Evolutionary conservation across 2,888 invertebrate genomes (phyloP).

Genomic region (Pseudococcus longispinus): DNA sequence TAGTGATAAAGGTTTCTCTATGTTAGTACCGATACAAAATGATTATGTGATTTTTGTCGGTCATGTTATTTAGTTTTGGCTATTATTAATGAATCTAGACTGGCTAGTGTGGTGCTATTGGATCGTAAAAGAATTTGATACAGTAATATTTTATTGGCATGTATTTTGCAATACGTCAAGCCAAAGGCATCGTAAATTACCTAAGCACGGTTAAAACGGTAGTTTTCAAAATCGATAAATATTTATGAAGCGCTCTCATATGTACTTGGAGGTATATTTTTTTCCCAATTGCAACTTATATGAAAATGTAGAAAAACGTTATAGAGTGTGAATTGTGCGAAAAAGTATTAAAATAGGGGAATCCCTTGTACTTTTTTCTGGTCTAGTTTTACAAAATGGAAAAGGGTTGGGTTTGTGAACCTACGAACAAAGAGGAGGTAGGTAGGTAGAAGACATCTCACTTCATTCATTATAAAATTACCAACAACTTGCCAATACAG

Average conservation of each 20-base stretch:
- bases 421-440: no score
- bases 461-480: no score
- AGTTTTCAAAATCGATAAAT: not conserved
- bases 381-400: not conserved
- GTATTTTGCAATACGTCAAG: conserved; percentile 23
- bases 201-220: not conserved
- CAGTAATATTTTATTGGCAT: conserved; percentile 24
- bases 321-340: no score
- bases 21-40: not conserved
- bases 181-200: conserved; percentile 23
- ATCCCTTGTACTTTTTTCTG: no score
- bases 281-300: not conserved
- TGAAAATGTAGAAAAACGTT: no score
- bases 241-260: not conserved
- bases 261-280: not conserved
- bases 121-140: conserved; percentile 32
- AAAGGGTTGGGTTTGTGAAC: not conserved
- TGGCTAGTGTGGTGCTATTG: not conserved
- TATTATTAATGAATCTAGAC: conserved; percentile 27
- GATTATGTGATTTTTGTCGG: conserved; percentile 42
- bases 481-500: no score
- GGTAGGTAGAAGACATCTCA: no score
- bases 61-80: conserved; percentile 40
- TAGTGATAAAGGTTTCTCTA: not conserved
- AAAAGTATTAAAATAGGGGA: no score